Evolutionary conservation across 2,113 vertebrate species (phyloP).

Genomic region (Polyodon spathula): DNA sequence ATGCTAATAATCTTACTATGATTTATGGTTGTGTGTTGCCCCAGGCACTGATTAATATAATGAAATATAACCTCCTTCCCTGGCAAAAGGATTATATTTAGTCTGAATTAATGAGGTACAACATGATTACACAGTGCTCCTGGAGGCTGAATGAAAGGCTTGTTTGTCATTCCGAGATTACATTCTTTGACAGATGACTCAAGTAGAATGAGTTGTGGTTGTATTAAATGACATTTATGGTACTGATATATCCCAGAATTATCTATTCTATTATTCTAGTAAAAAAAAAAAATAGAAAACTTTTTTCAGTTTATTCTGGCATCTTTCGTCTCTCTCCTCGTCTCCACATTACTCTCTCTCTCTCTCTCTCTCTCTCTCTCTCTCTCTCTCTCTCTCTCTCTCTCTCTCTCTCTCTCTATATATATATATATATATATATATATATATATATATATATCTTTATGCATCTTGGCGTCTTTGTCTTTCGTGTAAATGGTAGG

Average conservation of each 20-base stretch:
- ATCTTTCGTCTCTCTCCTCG: too few relatives aligned
- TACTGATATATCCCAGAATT: conserved; percentile 32
- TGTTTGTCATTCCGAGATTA: conserved; percentile 26
- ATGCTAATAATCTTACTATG: not conserved
- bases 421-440: too few relatives aligned
- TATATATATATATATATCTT: too few relatives aligned
- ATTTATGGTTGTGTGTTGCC: conserved; percentile 17
- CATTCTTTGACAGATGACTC: conserved; percentile 25
- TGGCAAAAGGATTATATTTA: conserved; percentile 16
- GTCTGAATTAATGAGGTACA: conserved; percentile 27
- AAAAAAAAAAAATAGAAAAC: not conserved
- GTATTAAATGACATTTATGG: conserved; percentile 40
- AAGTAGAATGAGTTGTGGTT: conserved; percentile 28
- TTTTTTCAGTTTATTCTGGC: not conserved
- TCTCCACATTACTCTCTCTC: too few relatives aligned
- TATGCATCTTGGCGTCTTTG: too few relatives aligned
- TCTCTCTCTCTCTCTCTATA: too few relatives aligned
- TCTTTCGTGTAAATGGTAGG: too few relatives aligned
- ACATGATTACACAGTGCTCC: conserved; percentile 14
- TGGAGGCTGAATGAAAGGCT: not conserved
- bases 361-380: too few relatives aligned
- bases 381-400: too few relatives aligned
- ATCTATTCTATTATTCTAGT: conserved; percentile 16
- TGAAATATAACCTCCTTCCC: conserved; percentile 25
- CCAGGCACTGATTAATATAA: conserved; percentile 24